These are phyloP conservation scores for Mus spretus DNA, from an alignment of 2,797 vertebrate genomes.

Conservation along the genomic window DNA sequence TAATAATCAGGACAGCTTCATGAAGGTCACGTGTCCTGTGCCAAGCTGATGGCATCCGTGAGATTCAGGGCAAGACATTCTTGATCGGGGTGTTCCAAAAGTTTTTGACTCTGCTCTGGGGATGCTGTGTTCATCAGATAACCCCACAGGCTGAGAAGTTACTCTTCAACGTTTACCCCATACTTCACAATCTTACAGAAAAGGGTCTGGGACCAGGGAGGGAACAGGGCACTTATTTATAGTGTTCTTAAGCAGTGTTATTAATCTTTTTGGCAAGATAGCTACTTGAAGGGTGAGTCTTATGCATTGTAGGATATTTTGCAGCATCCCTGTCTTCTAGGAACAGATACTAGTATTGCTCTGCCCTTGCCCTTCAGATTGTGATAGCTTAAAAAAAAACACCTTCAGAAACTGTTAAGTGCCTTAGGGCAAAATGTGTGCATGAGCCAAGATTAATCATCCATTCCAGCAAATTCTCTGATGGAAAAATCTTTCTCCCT, in stretches of 20 bases:
- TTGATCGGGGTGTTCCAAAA: not conserved
- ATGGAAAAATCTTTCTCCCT: not conserved
- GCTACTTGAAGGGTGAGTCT: not conserved
- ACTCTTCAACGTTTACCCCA: not conserved
- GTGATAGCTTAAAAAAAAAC: not conserved
- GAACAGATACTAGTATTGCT: not conserved
- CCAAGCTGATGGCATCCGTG: not conserved
- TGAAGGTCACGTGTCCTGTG: not conserved
- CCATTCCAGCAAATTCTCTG: not conserved
- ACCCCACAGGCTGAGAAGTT: not conserved
- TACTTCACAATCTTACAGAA: conserved; percentile 22
- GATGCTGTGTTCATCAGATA: not conserved
- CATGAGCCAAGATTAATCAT: conserved; percentile 18
- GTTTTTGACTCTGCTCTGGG: not conserved
- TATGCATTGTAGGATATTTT: not conserved
- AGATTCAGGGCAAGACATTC: not conserved
- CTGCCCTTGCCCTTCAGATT: not conserved
- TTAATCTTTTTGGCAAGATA: not conserved
- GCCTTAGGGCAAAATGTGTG: not conserved
- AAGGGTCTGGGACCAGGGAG: not conserved
- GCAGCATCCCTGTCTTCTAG: not conserved
- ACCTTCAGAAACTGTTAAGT: conserved; percentile 1
- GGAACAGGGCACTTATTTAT: conserved; percentile 4
- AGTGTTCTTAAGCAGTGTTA: not conserved
- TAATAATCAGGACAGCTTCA: not conserved